phyloP scores from a whole-genome alignment of 2,113 vertebrate species.

The Ivindomyrus marchei region DNA sequence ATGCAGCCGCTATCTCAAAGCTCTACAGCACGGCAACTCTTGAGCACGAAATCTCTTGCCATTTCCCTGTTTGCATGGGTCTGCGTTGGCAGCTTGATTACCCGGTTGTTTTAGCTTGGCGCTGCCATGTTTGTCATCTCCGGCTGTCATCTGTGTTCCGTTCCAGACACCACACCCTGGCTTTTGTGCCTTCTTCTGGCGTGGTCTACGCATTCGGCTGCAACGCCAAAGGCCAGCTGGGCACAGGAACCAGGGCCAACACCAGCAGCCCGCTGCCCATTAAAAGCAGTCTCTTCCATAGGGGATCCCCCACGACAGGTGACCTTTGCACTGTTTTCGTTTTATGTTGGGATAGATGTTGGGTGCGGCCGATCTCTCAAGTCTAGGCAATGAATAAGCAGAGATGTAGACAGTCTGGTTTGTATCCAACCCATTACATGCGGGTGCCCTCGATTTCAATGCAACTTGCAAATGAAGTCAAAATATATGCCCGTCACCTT shows the following conservation, averaged over 20 bases:
- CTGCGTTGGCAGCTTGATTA: background rate
- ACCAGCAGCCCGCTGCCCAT: slow-evolving; percentile 77
- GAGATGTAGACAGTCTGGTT: background rate
- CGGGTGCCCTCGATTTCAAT: background rate
- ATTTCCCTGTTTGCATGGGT: background rate
- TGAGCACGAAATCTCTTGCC: background rate
- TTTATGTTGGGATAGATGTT: background rate
- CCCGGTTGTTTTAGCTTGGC: background rate
- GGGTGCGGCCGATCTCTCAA: background rate
- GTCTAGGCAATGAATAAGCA: background rate
- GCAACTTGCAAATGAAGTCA: background rate
- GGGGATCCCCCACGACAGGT: slow-evolving; percentile 66
- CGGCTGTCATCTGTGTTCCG: background rate
- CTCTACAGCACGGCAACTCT: background rate
- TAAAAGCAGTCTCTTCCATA: slow-evolving; percentile 65
- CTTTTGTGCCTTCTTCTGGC: slow-evolving; percentile 88
- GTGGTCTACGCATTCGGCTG: slow-evolving; percentile 91
- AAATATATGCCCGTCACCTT: background rate
- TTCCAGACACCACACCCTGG: slow-evolving; percentile 85
- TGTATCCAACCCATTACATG: background rate
- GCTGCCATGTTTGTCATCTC: background rate
- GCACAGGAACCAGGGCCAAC: slow-evolving; percentile 71
- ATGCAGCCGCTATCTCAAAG: background rate
- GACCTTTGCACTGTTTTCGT: slow-evolving; percentile 23
- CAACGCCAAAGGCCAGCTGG: slow-evolving; percentile 84